phyloP scores from a whole-genome alignment of 92 coral and sea anemone genomes.

The Desmophyllum pertusum region DNA sequence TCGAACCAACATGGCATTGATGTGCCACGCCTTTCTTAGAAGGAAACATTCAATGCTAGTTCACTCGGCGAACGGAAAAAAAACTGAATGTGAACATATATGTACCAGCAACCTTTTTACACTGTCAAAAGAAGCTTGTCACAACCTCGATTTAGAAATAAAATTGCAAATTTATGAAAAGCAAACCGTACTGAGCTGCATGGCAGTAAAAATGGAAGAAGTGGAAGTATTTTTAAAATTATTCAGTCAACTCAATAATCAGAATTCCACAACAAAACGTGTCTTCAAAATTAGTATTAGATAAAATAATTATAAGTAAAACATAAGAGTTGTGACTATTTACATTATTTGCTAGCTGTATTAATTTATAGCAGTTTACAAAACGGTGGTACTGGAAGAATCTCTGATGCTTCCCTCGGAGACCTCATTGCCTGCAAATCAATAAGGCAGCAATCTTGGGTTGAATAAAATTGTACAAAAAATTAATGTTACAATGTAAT shows the following conservation, averaged over 20 bases:
- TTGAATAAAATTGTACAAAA: background rate
- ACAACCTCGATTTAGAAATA: background rate
- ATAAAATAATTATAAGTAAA: too few species aligned
- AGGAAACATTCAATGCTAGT: background rate
- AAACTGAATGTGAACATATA: background rate
- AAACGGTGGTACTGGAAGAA: background rate
- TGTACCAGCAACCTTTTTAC: background rate
- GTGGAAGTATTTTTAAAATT: background rate
- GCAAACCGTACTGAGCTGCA: background rate
- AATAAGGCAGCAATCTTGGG: background rate
- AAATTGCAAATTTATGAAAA: background rate
- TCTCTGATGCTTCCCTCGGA: background rate
- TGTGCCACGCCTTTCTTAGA: background rate
- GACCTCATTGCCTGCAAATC: conserved; percentile 14
- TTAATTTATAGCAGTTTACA: too few species aligned
- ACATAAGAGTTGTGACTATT: background rate
- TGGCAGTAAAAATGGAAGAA: background rate
- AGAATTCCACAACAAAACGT: background rate
- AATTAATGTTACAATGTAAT: background rate
- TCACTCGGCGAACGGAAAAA: background rate
- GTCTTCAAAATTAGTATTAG: background rate
- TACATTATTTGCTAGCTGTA: background rate
- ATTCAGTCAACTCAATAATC: background rate
- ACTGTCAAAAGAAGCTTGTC: background rate
- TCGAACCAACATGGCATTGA: background rate